Base-by-base conservation (phyloP, 2,888 invertebrate genomes). In the Pharmacophagus antenor region DNA sequence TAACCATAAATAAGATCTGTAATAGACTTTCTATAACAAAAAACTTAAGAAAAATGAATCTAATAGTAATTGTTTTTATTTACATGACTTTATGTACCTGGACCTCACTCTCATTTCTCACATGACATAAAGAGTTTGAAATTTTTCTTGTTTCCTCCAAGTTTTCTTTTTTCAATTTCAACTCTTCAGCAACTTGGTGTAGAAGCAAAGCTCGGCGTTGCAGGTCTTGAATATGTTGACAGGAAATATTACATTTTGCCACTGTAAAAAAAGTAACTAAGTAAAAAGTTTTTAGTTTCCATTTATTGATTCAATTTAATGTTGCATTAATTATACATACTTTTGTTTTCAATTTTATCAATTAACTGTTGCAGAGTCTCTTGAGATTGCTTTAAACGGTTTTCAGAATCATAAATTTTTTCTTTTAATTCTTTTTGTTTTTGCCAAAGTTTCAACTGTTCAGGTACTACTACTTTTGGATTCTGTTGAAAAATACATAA, bases 171-270 rank as follows among this genome's bases (percentile, higher is more conserved):
- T 79, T 82, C 6, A 64, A 62, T 0, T 66, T 63, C n/a, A 86
- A 67, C 7, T 86, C 82, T 0, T 76, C 77, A 0, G 72, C 64
- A 0, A 84, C 68, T 42, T 78, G 76, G 37, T 80, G 80, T 1
- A 88, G 75, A 0, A 88, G 62, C 77, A 79, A 82, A 1, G 69
- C 69, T 5, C 84, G 77, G 0, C 88, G 79, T 60, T 84, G 80
- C 0, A 74, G 63, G 12, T 80, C 77, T 42, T 79, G 72, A 0
- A 82, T 65, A 1, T 66, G 70, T 1, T 63, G 65, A 0, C 66
- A 72, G 0, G 70, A 63, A 2, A 74, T 10, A 22, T 80, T 72
- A 1, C 82, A 77, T 27, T 84, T 80, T 2, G 76, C 68, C 53
- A 86, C 88, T 89, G 66, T 0, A 61, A 51, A 1, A 44, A 21